phyloP scores from a whole-genome alignment of 2,888 invertebrate genomes.

The Ypsolopha sequella region DNA sequence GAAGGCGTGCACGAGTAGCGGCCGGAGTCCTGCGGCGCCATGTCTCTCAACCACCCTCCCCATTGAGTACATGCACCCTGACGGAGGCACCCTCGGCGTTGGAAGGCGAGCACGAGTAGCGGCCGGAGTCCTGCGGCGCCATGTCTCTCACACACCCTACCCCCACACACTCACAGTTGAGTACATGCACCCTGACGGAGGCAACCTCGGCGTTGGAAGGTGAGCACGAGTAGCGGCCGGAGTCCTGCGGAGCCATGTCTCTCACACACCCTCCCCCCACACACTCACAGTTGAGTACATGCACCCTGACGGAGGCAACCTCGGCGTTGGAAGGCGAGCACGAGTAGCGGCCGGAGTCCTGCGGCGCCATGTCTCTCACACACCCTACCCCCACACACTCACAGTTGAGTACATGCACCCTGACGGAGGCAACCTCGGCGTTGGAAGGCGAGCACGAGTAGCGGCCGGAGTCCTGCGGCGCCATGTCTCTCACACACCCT shows the following conservation, averaged over 20 bases:
- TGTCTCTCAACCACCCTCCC: slow-evolving; percentile 83
- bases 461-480: slow-evolving; percentile 88
- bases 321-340: slow-evolving; percentile 94
- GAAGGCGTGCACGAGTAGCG: slow-evolving; percentile 94
- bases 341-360: slow-evolving; percentile 92
- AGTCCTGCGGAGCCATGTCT: slow-evolving; percentile 87
- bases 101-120: slow-evolving; percentile 93
- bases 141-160: slow-evolving; percentile 90
- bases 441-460: slow-evolving; percentile 95
- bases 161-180: slow-evolving; percentile 87
- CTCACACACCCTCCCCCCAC: no score
- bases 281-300: slow-evolving; percentile 94
- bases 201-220: slow-evolving; percentile 94
- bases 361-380: slow-evolving; percentile 88
- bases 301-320: slow-evolving; percentile 89
- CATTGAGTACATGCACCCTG: slow-evolving; percentile 91
- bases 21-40: slow-evolving; percentile 87
- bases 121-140: slow-evolving; percentile 87
- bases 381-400: no score
- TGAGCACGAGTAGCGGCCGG: slow-evolving; percentile 92
- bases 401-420: slow-evolving; percentile 94
- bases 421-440: slow-evolving; percentile 90
- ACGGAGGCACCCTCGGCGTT: slow-evolving; percentile 93
- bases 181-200: slow-evolving; percentile 90
- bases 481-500: slow-evolving; percentile 92